phyloP scores from a whole-genome alignment of 2,888 invertebrate genomes.

The Chalcosyrphus nemorum region DNA sequence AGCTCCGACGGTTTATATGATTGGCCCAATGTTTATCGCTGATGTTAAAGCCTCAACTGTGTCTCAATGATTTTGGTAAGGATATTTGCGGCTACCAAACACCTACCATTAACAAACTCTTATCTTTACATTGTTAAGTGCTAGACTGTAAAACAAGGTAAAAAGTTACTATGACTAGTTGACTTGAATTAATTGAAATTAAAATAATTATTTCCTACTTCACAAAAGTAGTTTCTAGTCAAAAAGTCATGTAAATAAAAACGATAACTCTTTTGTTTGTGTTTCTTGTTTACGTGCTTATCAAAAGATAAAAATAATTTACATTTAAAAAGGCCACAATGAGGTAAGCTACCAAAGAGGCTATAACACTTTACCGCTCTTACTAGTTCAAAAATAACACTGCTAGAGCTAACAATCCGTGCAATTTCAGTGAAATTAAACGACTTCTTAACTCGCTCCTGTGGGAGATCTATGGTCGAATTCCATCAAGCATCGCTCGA shows the following conservation, averaged over 20 bases:
- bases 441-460: conserved; percentile 77
- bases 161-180: too few relatives aligned
- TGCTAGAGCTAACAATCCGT: background rate
- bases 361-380: background rate
- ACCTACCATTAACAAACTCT: too few relatives aligned
- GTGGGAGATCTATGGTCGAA: conserved; percentile 78
- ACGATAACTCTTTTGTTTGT: background rate
- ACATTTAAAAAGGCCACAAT: conserved; percentile 34
- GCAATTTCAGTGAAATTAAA: conserved; percentile 76
- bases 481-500: background rate
- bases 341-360: conserved; percentile 49
- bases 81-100: too few relatives aligned
- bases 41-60: too few relatives aligned
- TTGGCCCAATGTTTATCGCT: too few relatives aligned
- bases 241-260: conserved; percentile 7
- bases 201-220: background rate
- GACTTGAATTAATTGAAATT: background rate
- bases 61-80: too few relatives aligned
- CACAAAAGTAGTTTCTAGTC: background rate
- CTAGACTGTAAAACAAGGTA: too few relatives aligned
- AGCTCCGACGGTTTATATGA: too few relatives aligned
- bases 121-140: too few relatives aligned
- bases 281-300: conserved; percentile 9
- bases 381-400: background rate
- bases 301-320: conserved; percentile 46